phyloP scores from a whole-genome alignment of 1,140 invertebrate species.

The Anastatus disparis region DNA sequence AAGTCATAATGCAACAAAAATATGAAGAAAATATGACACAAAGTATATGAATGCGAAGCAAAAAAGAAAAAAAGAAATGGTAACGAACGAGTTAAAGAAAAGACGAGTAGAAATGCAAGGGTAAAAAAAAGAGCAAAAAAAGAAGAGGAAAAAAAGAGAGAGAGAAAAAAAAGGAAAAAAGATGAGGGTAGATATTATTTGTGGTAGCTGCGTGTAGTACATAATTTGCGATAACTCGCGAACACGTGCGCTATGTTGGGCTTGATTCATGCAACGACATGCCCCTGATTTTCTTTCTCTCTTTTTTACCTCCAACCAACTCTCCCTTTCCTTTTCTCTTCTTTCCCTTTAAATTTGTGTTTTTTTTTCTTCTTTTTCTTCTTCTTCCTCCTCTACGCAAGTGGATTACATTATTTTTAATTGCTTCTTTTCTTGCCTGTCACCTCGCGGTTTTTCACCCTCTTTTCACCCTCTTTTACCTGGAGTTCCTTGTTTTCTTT shows the following conservation, averaged over 20 bases:
- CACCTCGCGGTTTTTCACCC: neutral
- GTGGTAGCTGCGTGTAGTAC: conserved; percentile 24
- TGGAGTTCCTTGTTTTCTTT: neutral
- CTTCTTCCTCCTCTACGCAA: neutral
- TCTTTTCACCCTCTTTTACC: no score
- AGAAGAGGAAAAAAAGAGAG: neutral
- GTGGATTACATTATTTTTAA: conserved; percentile 38
- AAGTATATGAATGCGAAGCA: neutral
- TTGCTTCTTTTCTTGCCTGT: conserved; percentile 35
- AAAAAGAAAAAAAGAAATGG: neutral
- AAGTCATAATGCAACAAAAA: neutral
- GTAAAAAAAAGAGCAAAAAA: neutral
- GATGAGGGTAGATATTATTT: conserved; percentile 11
- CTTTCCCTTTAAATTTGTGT: neutral
- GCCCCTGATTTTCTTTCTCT: conserved; percentile 27
- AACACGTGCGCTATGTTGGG: conserved; percentile 15
- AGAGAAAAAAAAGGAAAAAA: neutral
- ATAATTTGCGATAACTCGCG: conserved; percentile 39
- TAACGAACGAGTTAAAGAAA: neutral
- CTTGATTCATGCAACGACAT: conserved; percentile 35
- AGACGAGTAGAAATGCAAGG: neutral
- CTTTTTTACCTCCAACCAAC: neutral
- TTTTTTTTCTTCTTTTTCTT: no score
- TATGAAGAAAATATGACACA: neutral
- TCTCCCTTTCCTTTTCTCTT: neutral